Evolutionary conservation across 2,797 vertebrate species (phyloP), one percentile per base, ranked within the genome.

Genomic region (Epinephelus awoara): DNA sequence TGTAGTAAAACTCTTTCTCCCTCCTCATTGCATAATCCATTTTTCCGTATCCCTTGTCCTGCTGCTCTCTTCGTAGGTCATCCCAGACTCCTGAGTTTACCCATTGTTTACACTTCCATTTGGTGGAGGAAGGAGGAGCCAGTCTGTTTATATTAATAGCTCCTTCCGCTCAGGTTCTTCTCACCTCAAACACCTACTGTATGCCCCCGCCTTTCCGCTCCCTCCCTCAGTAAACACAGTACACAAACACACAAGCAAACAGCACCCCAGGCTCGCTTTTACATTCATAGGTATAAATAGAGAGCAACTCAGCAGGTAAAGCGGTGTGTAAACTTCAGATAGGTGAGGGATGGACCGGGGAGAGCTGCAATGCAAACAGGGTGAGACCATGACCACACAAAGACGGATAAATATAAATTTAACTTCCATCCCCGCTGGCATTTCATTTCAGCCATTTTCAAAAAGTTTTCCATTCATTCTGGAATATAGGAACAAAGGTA

Each of bases 91-190:
- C 40, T 4, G 34, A 27, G 58, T 72, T 57, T 77, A 58, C 23
- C 46, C 71, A 78, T 76, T 87, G 79, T 91, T 89, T 87, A 71
- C 56, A 72, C 64, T 82, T 80, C 72, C 73, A 77, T 90, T 75
- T 80, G 72, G 75, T 23, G 57, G 71, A 70, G 11, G 38, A 42
- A 74, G 21, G 44, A 80, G 78, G 67, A 62, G 76, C 58, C 40
- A 66, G 71, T 58, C 59, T 27, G 38, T 72, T 49, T 72, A 51
- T 86, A 86, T 89, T 87, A 88, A 85, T 90, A 87, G 82, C 70
- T 62, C 51, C 67, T 87, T 89, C 80, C 82, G 71, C 82, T 72
- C 65, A 73, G 82, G 55, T 83, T 80, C 64, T 80, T 79, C 82
- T 90, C 74, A 72, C 79, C 73, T 83, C 90, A 89, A 83, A 85